phyloP scores from a whole-genome alignment of 2,797 vertebrate species.

The Melanotaenia boesemani region DNA sequence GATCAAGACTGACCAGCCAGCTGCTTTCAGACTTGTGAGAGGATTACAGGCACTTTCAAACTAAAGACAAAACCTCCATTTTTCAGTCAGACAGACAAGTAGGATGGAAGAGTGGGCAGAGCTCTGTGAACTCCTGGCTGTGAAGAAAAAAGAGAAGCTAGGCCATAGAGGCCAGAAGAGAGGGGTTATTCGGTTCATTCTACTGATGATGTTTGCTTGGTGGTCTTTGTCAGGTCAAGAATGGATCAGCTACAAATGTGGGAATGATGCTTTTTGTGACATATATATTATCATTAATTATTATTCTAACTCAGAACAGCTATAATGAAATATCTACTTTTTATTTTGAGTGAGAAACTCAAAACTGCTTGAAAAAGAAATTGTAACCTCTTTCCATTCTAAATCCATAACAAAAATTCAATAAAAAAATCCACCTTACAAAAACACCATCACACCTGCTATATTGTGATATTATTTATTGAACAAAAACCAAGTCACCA shows the following conservation, averaged over 20 bases:
- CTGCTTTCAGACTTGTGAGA: slow-evolving; percentile 83
- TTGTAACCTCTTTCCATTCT: no score
- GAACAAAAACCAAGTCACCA: background rate
- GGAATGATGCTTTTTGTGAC: slow-evolving; percentile 24
- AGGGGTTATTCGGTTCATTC: slow-evolving; percentile 50
- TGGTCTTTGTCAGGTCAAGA: slow-evolving; percentile 39
- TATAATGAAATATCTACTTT: no score
- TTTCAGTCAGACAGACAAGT: slow-evolving; percentile 72
- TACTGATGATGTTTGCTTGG: slow-evolving; percentile 53
- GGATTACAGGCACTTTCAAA: slow-evolving; percentile 89
- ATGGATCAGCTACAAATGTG: slow-evolving; percentile 45
- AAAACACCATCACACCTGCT: background rate
- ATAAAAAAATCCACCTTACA: background rate
- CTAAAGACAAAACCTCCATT: slow-evolving; percentile 80
- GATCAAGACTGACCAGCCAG: slow-evolving; percentile 83
- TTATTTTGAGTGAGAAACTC: background rate
- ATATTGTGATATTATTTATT: background rate
- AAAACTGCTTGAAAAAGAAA: background rate
- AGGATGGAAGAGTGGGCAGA: slow-evolving; percentile 68
- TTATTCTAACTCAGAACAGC: background rate
- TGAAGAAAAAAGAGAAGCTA: slow-evolving; percentile 60
- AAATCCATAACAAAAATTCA: no score
- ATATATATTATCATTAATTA: slow-evolving; percentile 4
- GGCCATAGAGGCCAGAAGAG: slow-evolving; percentile 59
- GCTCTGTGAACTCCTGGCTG: slow-evolving; percentile 64